Conservation (phyloP, 2,113 vertebrate genomes). For the Callochromis pleurospilus region DNA sequence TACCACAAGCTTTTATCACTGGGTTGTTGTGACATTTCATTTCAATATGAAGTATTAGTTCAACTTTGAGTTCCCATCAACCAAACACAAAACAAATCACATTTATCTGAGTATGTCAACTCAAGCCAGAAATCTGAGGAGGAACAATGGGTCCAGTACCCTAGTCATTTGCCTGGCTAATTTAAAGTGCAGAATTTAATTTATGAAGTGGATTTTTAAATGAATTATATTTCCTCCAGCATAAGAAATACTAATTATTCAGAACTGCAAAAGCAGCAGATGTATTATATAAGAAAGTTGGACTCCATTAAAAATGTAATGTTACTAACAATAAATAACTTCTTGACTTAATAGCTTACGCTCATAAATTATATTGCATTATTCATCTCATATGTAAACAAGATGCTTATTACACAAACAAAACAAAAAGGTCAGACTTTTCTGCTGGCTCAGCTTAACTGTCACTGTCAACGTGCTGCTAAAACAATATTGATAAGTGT, state of each 20-base stretch:
- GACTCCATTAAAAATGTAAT: constrained; percentile 21
- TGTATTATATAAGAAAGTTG: not conserved
- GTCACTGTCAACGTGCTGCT: not conserved
- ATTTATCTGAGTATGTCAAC: not conserved
- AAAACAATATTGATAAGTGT: not conserved
- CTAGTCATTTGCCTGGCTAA: not conserved
- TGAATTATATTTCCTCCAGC: not conserved
- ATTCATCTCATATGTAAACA: not conserved
- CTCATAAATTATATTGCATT: not conserved
- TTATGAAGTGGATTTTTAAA: not conserved
- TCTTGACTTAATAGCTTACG: not conserved
- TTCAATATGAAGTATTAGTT: not conserved
- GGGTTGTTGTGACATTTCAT: not conserved
- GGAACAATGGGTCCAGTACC: not conserved
- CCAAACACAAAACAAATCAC: not conserved
- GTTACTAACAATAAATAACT: constrained; percentile 14
- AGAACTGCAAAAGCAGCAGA: constrained; percentile 8
- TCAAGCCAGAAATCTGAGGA: not conserved
- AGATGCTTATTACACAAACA: not conserved
- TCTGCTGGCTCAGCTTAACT: not conserved
- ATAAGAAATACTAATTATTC: constrained; percentile 7
- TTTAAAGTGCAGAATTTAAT: not conserved
- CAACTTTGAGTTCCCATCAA: not conserved
- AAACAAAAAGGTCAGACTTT: not conserved
- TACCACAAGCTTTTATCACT: not conserved